These are phyloP conservation scores for Mormyrus iriodes DNA, from an alignment of 2,113 vertebrate genomes.

Conservation along the genomic window DNA sequence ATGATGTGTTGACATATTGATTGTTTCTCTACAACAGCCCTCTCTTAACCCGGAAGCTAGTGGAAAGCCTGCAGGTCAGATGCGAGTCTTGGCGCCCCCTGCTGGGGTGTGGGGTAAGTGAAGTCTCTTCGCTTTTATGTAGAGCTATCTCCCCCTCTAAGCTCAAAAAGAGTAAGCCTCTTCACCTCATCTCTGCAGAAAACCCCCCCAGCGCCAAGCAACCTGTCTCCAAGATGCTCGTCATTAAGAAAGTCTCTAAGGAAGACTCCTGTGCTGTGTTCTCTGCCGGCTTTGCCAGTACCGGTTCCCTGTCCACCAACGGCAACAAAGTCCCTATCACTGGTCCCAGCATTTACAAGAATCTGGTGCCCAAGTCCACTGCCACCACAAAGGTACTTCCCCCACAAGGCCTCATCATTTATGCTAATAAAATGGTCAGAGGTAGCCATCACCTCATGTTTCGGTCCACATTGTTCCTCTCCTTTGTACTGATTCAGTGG, in stretches of 20 bases:
- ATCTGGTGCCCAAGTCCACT: conserved; percentile 91
- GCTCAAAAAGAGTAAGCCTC: neutral
- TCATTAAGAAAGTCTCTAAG: conserved; percentile 98
- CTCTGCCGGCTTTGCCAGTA: conserved; percentile 87
- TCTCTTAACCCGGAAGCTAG: conserved; percentile 95
- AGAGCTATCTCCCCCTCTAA: neutral
- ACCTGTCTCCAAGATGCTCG: conserved; percentile 93
- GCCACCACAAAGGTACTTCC: conserved; percentile 79
- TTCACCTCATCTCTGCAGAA: conserved; percentile 62
- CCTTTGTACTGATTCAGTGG: neutral
- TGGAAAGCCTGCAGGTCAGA: conserved; percentile 82
- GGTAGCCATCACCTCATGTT: neutral
- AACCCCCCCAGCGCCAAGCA: conserved; percentile 98
- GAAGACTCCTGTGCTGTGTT: conserved; percentile 91
- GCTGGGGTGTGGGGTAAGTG: conserved; percentile 95
- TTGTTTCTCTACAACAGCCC: conserved; percentile 63
- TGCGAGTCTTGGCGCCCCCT: conserved; percentile 83
- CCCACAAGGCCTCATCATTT: neutral
- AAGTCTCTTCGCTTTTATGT: neutral
- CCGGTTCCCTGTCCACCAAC: conserved; percentile 79
- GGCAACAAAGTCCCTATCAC: conserved; percentile 80
- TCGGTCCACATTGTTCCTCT: neutral
- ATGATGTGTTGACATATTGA: neutral
- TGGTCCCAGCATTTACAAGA: conserved; percentile 96
- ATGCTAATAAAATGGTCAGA: neutral